These are phyloP conservation scores for Silurus asotus DNA, from an alignment of 2,113 vertebrate genomes.

Conservation along the genomic window DNA sequence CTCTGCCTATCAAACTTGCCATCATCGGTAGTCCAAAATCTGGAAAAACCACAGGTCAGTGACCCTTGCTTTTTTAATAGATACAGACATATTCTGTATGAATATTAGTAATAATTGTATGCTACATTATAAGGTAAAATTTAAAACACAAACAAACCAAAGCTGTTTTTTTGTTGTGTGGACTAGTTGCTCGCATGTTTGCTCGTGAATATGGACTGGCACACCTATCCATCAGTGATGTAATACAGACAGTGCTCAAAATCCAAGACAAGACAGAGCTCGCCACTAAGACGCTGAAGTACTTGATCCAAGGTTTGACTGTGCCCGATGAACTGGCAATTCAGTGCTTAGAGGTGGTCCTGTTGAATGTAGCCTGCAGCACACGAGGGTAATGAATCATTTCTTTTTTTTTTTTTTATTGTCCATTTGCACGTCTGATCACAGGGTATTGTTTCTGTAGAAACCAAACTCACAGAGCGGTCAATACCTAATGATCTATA, in stretches of 20 bases:
- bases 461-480: not conserved
- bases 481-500: not conserved
- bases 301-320: conserved; percentile 77
- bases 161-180: conserved; percentile 10
- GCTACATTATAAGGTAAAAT: not conserved
- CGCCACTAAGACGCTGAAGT: conserved; percentile 70
- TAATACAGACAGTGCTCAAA: conserved; percentile 74
- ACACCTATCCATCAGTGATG: conserved; percentile 79
- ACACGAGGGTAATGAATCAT: conserved; percentile 67
- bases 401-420: no score
- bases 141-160: not conserved
- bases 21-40: conserved; percentile 90
- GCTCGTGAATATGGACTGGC: conserved; percentile 77
- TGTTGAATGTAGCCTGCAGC: conserved; percentile 78
- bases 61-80: not conserved
- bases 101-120: not conserved
- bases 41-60: conserved; percentile 89
- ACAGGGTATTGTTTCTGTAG: not conserved
- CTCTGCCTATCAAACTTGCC: conserved; percentile 81
- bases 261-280: conserved; percentile 73
- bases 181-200: conserved; percentile 82
- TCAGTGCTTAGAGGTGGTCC: conserved; percentile 81
- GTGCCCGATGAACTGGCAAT: conserved; percentile 85
- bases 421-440: not conserved
- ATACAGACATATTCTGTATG: not conserved